These are phyloP conservation scores for Mesaphorura yosii DNA, from an alignment of 1,140 invertebrate species.

Conservation along the genomic window DNA sequence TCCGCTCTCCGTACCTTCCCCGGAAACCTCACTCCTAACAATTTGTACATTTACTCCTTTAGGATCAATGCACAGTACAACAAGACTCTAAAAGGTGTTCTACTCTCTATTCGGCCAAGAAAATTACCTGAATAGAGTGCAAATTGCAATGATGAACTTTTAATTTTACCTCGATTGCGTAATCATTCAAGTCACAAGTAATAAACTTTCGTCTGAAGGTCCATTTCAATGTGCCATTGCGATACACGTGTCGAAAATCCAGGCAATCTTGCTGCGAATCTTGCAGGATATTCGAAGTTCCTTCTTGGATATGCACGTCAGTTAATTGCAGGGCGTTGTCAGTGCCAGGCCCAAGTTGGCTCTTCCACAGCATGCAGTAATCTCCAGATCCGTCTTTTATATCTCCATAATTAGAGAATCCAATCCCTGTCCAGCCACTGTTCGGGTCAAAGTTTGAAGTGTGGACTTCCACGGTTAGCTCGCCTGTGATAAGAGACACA, in stretches of 20 bases:
- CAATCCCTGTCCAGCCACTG: conserved; percentile 27
- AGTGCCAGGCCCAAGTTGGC: conserved; percentile 3
- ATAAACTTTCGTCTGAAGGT: conserved; percentile 72
- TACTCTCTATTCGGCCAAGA: too few relatives aligned
- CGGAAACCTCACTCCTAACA: too few relatives aligned
- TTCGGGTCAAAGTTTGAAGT: conserved; percentile 15
- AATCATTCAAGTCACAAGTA: conserved; percentile 81
- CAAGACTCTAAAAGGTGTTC: too few relatives aligned
- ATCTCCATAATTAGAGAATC: conserved; percentile 27
- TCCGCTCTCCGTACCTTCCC: too few relatives aligned
- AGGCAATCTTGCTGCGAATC: conserved; percentile 63
- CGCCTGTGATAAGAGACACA: conserved; percentile 15
- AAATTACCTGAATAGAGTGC: too few relatives aligned
- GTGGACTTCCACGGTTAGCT: conserved; percentile 28
- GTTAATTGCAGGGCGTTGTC: conserved; percentile 12
- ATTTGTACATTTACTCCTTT: too few relatives aligned
- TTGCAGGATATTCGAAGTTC: conserved; percentile 15
- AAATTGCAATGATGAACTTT: neutral
- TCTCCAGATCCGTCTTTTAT: conserved; percentile 27
- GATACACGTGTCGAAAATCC: conserved; percentile 47
- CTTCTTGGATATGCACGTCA: conserved; percentile 21
- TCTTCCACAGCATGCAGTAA: conserved; percentile 26
- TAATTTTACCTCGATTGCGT: conserved; percentile 62
- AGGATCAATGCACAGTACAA: too few relatives aligned
- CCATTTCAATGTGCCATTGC: conserved; percentile 50